These are phyloP conservation scores for Paramormyrops hopkinsi DNA, from an alignment of 2,797 vertebrate species.

Conservation along the genomic window DNA sequence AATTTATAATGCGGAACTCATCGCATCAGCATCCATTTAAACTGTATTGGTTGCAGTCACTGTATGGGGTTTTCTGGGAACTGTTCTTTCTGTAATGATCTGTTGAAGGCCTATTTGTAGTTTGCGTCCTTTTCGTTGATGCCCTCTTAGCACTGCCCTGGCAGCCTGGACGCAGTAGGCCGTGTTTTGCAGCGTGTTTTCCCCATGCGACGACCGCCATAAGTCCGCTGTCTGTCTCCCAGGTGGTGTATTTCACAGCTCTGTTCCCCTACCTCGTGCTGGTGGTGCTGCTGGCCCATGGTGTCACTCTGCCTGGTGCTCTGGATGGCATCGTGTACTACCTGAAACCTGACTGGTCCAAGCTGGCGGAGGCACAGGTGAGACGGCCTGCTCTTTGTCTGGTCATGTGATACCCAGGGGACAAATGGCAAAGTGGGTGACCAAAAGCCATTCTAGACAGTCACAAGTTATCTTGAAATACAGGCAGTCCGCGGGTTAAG, in stretches of 20 bases:
- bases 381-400: not conserved
- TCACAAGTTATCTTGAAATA: not conserved
- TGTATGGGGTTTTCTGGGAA: not conserved
- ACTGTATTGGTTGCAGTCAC: not conserved
- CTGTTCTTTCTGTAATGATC: not conserved
- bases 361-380: slow-evolving; percentile 74
- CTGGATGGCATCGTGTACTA: slow-evolving; percentile 72
- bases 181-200: not conserved
- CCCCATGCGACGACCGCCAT: slow-evolving; percentile 29
- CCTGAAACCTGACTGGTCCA: slow-evolving; percentile 76
- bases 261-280: slow-evolving; percentile 73
- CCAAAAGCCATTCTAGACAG: not conserved
- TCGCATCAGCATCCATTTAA: not conserved
- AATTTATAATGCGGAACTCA: not conserved
- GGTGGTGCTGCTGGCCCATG: slow-evolving; percentile 69
- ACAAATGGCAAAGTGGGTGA: not conserved
- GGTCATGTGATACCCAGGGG: not conserved
- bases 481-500: not conserved
- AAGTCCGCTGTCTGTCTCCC: not conserved
- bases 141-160: not conserved
- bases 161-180: not conserved
- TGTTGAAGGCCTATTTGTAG: not conserved
- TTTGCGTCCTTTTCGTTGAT: not conserved
- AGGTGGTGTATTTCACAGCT: slow-evolving; percentile 79
- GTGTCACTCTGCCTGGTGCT: slow-evolving; percentile 69